These are phyloP conservation scores for Apeltes quadracus DNA, from an alignment of 2,113 vertebrate genomes.

Conservation along the genomic window DNA sequence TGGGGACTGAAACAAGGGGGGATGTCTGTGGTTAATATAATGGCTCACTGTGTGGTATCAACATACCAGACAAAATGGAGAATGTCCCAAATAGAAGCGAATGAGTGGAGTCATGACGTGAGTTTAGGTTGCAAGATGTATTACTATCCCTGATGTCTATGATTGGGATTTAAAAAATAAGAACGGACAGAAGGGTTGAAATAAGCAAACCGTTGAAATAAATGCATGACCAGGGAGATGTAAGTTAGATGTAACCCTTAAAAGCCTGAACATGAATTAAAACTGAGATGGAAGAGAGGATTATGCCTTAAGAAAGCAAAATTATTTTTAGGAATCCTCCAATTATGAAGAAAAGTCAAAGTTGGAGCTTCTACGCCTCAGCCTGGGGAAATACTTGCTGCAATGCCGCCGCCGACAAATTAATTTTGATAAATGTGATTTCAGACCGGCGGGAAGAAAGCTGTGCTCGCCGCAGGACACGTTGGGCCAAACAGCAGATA, in stretches of 20 bases:
- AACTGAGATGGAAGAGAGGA: neutral
- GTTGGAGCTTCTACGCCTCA: constrained; percentile 11
- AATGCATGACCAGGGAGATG: neutral
- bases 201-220: neutral
- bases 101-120: constrained; percentile 3
- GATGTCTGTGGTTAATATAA: constrained; percentile 29
- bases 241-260: neutral
- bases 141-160: neutral
- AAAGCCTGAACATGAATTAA: neutral
- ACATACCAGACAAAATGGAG: constrained; percentile 24
- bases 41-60: neutral
- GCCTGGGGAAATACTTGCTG: constrained; percentile 38
- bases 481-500: constrained; percentile 26
- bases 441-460: constrained; percentile 23
- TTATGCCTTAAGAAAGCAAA: constrained; percentile 1
- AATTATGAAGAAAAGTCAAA: neutral
- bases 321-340: neutral
- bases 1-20: constrained; percentile 15
- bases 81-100: neutral
- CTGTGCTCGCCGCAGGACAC: constrained; percentile 2
- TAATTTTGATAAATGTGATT: constrained; percentile 72
- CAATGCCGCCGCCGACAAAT: constrained; percentile 58
- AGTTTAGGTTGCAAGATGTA: neutral
- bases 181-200: neutral
- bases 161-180: constrained; percentile 1